Conservation (phyloP, 1,140 invertebrate species). For the Varroa destructor region DNA sequence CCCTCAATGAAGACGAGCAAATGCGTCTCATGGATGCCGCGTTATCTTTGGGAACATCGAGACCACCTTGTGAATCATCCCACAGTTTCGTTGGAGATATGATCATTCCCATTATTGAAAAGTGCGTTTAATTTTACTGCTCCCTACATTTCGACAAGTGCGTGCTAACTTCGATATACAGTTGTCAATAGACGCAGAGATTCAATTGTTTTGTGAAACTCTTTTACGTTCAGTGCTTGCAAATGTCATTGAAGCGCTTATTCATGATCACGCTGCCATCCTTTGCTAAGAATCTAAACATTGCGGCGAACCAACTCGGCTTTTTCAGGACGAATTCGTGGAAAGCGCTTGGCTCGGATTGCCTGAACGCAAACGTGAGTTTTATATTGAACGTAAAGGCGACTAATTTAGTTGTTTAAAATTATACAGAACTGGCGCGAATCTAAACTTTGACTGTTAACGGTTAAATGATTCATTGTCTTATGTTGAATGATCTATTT, state of each 20-base stretch:
- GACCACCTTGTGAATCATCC: neutral
- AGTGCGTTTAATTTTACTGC: neutral
- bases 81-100: slow-evolving; percentile 26
- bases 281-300: neutral
- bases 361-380: slow-evolving; percentile 16
- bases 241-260: no score
- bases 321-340: slow-evolving; percentile 24
- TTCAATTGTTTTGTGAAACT: no score
- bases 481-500: no score
- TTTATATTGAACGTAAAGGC: no score
- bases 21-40: slow-evolving; percentile 5
- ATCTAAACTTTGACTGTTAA: no score
- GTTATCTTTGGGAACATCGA: neutral
- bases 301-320: neutral
- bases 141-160: neutral
- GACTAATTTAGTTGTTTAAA: no score
- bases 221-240: no score
- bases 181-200: no score
- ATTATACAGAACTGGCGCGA: no score
- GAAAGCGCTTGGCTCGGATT: slow-evolving; percentile 6
- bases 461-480: no score
- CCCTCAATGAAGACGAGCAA: slow-evolving; percentile 9
- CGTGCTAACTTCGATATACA: neutral
- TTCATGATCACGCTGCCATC: no score
- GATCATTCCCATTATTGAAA: slow-evolving; percentile 26